phyloP scores from a whole-genome alignment of 2,113 vertebrate genomes.

The Podarcis muralis region DNA sequence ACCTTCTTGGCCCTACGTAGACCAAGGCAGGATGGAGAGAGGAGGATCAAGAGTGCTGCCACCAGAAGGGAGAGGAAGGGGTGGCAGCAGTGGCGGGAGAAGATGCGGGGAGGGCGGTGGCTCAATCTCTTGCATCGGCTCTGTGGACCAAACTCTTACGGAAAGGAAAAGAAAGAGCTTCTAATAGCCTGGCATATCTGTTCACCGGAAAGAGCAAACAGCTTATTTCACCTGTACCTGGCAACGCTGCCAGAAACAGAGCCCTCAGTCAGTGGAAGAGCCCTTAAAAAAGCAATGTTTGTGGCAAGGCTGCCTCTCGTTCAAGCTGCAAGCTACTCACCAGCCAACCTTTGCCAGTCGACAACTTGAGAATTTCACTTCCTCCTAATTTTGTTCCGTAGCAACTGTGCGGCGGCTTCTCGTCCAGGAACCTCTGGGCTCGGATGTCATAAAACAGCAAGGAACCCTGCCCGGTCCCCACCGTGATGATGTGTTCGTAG shows the following conservation, averaged over 20 bases:
- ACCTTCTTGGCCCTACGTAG: too few relatives aligned
- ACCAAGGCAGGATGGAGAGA: too few relatives aligned
- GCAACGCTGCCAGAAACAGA: background rate
- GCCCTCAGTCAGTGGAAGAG: background rate
- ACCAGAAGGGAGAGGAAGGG: too few relatives aligned
- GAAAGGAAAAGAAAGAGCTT: background rate
- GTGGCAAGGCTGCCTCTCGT: accelerated
- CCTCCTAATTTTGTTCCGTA: constrained; percentile 81
- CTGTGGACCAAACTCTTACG: background rate
- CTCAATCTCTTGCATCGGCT: too few relatives aligned
- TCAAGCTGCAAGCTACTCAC: constrained; percentile 71
- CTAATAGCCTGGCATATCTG: too few relatives aligned
- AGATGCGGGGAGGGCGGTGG: too few relatives aligned
- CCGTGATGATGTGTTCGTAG: constrained; percentile 98
- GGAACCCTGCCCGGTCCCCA: constrained; percentile 95
- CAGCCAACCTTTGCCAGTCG: constrained; percentile 96
- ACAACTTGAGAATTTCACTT: constrained; percentile 88
- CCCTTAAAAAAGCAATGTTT: accelerated
- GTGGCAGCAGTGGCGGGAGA: too few relatives aligned
- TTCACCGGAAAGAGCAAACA: too few relatives aligned
- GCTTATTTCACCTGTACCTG: background rate
- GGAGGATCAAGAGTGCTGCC: too few relatives aligned
- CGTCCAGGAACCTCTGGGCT: constrained; percentile 93
- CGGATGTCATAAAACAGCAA: constrained; percentile 96
- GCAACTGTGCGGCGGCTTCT: constrained; percentile 72